Conservation (phyloP, 2,797 vertebrate species). For the Margarornis squamiger region DNA sequence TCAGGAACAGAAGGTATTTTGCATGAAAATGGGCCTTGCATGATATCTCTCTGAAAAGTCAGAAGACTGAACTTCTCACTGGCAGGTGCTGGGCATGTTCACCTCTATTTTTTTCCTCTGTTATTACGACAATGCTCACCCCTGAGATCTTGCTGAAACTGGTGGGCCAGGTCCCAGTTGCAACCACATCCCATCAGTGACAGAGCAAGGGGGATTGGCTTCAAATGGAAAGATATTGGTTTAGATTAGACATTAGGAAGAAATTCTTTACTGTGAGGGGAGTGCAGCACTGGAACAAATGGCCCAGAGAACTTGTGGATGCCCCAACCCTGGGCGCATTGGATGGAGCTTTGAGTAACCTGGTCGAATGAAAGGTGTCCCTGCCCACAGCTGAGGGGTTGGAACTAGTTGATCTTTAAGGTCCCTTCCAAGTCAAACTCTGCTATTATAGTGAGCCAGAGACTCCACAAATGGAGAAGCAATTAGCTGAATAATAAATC, state of each 20-base stretch:
- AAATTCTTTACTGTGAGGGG: background rate
- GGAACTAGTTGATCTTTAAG: background rate
- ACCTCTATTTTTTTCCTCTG: background rate
- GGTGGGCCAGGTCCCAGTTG: background rate
- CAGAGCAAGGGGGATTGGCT: background rate
- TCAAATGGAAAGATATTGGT: background rate
- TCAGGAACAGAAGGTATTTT: background rate
- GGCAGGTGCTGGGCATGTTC: accelerated
- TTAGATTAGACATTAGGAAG: background rate
- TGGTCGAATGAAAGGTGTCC: background rate
- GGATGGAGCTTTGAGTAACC: background rate
- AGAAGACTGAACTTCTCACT: background rate
- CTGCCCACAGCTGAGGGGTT: background rate
- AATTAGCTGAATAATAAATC: background rate
- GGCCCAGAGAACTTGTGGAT: background rate
- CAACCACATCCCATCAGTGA: background rate
- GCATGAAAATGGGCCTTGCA: background rate
- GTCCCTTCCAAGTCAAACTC: background rate
- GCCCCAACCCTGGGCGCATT: background rate
- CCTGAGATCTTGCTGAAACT: background rate
- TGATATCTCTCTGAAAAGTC: background rate
- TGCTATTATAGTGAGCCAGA: background rate
- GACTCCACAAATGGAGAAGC: background rate
- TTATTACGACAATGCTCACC: background rate
- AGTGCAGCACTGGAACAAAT: background rate